These are phyloP conservation scores for Denticeps clupeoides DNA, from an alignment of 2,797 vertebrate genomes.

Conservation along the genomic window DNA sequence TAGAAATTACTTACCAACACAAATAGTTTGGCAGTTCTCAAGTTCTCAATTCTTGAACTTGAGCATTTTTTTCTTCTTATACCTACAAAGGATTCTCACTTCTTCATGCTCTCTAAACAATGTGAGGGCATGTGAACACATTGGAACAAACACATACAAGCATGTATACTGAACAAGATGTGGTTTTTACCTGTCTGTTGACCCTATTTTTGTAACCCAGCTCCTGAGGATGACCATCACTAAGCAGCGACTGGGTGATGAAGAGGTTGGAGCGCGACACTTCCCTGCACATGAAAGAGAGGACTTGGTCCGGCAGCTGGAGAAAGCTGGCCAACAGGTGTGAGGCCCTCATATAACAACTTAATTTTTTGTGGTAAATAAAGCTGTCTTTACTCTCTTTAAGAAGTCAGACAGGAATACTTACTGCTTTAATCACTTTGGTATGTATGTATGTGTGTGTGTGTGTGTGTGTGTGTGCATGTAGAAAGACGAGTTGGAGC, in stretches of 20 bases:
- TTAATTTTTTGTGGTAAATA: not conserved
- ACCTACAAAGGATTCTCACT: no score
- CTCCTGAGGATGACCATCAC: slow-evolving; percentile 78
- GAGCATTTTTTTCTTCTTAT: no score
- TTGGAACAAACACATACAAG: not conserved
- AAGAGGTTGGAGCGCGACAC: slow-evolving; percentile 68
- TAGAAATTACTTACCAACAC: no score
- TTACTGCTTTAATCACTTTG: not conserved
- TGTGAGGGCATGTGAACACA: no score
- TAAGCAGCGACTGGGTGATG: slow-evolving; percentile 73
- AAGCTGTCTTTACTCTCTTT: no score
- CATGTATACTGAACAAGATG: no score
- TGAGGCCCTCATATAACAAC: not conserved
- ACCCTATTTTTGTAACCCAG: slow-evolving; percentile 35
- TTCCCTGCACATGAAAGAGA: slow-evolving; percentile 76
- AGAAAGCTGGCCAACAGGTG: slow-evolving; percentile 70
- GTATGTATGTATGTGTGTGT: not conserved
- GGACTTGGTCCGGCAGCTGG: slow-evolving; percentile 70
- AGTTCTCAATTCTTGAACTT: no score
- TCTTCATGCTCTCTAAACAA: no score
- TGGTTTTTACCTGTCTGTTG: no score
- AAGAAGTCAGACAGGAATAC: no score
- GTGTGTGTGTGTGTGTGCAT: not conserved
- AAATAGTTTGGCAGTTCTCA: no score
- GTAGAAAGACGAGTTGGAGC: slow-evolving; percentile 37